Evolutionary conservation across 2,888 invertebrate species (phyloP), one percentile per base, ranked within the genome.

Genomic region (Tanytarsus gracilentus): DNA sequence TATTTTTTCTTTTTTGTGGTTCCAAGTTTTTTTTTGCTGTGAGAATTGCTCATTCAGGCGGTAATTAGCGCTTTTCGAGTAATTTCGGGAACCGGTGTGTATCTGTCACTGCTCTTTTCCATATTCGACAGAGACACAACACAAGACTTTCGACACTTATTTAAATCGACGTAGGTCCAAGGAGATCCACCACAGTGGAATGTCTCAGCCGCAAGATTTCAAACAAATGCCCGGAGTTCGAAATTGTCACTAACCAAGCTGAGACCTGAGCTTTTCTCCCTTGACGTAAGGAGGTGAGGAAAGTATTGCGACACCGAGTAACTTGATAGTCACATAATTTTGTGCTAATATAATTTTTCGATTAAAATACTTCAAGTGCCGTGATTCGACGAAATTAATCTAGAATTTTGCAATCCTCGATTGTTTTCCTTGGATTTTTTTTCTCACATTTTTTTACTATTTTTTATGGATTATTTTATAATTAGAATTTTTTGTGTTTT

Each of bases 51-150:
- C n/a, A n/a, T n/a, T n/a, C n/a, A n/a, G n/a, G n/a, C n/a, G n/a
- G n/a, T n/a, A n/a, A n/a, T n/a, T n/a, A n/a, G 29, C 23, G 21
- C 30, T 29, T 44, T 58, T 58, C 58, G 25, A 58, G 27, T 39
- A 48, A 25, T 16, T 25, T 40, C n/a, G 21, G 21, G 58, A 58
- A 78, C 83, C 86, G 86, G 86, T 85, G 87, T 87, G 85, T 84
- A 84, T 85, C 84, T 83, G 82, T 83, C 85, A 84, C 85, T 85
- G 86, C 86, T 86, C 86, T 86, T 87, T 87, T 86, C 86, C 86
- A 62, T 58, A 77, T 76, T 85, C 83, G 44, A 11, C 83, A 79
- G 83, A 85, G 85, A 86, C 86, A 87, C 87, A 87, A 85, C 87
- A 88, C 87, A 87, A 86, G 40, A 56, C 58, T 18, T 33, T 60